Conservation (phyloP, 2,888 invertebrate genomes). For the Platypus cylindrus region DNA sequence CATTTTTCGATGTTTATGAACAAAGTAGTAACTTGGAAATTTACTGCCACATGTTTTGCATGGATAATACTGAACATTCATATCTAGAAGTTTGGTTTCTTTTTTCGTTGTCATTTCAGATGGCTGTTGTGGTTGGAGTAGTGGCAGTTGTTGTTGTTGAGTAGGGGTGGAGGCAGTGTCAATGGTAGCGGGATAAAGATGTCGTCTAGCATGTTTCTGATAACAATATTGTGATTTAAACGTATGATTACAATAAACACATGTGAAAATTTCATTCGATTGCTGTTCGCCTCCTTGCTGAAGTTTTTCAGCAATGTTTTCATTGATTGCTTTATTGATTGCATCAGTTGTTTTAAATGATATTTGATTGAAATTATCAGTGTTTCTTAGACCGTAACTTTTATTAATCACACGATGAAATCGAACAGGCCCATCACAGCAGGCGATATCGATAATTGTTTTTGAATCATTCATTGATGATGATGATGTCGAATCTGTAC, state of each 20-base stretch:
- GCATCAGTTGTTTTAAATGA: constrained; percentile 15
- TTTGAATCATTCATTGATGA: constrained; percentile 29
- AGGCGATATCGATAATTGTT: constrained; percentile 74
- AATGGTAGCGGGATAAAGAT: constrained; percentile 49
- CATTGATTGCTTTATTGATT: constrained; percentile 34
- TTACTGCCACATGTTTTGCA: constrained; percentile 87
- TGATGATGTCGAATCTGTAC: constrained; percentile 4
- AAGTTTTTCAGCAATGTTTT: constrained; percentile 31
- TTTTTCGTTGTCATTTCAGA: constrained; percentile 33
- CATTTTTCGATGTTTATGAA: constrained; percentile 78
- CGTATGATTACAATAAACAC: constrained; percentile 64
- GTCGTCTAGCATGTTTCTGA: constrained; percentile 62
- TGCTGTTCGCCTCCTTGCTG: constrained; percentile 24
- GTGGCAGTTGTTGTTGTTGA: too few relatives aligned
- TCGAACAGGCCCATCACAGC: constrained; percentile 81
- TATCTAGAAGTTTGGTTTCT: constrained; percentile 53
- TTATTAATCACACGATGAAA: constrained; percentile 76
- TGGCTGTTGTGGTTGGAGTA: too few relatives aligned
- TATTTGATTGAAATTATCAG: constrained; percentile 24
- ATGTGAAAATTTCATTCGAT: constrained; percentile 44
- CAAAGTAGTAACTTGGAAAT: constrained; percentile 88
- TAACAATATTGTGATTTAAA: constrained; percentile 80
- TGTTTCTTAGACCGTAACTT: constrained; percentile 47
- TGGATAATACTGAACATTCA: constrained; percentile 83
- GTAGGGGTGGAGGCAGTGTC: constrained; percentile 20